These are phyloP conservation scores for Drosophila oshimai DNA, from an alignment of 1,140 invertebrate species.

Conservation along the genomic window DNA sequence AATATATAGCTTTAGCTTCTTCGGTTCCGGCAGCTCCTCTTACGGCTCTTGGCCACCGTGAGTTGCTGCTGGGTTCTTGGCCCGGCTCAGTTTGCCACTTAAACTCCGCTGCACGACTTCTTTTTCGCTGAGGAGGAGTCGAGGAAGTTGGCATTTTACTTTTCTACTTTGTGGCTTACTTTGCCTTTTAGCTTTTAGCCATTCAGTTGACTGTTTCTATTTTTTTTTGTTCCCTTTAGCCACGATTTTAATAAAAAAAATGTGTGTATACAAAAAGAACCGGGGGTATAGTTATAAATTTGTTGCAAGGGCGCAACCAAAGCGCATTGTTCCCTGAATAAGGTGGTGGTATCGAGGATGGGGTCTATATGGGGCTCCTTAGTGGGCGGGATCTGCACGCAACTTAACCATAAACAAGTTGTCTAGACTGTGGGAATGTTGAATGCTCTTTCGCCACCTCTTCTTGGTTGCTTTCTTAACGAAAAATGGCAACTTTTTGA, in stretches of 20 bases:
- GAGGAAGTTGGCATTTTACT: constrained; percentile 73
- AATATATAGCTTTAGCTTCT: constrained; percentile 51
- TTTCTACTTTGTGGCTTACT: constrained; percentile 79
- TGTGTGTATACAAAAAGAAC: constrained; percentile 54
- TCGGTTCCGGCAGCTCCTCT: constrained; percentile 33
- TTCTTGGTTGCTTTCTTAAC: constrained; percentile 4
- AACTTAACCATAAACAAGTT: constrained; percentile 77
- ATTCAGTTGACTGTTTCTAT: constrained; percentile 60
- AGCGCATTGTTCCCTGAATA: constrained; percentile 62
- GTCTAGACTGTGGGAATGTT: constrained; percentile 59
- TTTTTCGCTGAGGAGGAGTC: constrained; percentile 23
- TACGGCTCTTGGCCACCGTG: constrained; percentile 24
- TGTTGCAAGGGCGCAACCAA: constrained; percentile 63
- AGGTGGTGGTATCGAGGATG: constrained; percentile 8
- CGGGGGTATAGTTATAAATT: constrained; percentile 75
- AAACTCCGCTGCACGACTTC: constrained; percentile 68
- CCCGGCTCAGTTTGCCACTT: constrained; percentile 61
- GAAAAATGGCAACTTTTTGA: constrained; percentile 31
- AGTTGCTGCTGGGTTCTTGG: constrained; percentile 36
- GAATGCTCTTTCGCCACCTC: constrained; percentile 51
- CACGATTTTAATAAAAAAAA: constrained; percentile 70
- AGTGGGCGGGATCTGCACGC: constrained; percentile 59
- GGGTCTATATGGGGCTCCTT: constrained; percentile 5
- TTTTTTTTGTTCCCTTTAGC: constrained; percentile 1
- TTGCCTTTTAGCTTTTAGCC: constrained; percentile 75